Base-by-base conservation (phyloP, 2,113 vertebrate species). In the Leptobrachium leishanense region DNA sequence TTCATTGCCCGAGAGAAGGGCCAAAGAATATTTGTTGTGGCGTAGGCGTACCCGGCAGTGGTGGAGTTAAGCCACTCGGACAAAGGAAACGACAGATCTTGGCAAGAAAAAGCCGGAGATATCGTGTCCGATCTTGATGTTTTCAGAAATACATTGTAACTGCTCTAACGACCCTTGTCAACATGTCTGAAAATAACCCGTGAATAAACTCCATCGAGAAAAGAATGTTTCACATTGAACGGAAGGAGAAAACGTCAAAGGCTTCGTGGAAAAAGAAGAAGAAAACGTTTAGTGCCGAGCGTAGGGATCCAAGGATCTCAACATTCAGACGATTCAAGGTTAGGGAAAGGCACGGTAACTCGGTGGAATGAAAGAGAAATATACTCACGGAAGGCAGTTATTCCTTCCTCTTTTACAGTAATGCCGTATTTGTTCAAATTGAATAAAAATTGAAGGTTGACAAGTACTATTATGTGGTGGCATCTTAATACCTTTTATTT, bases 181-280 rank as follows among this genome's bases (percentile, higher is more conserved):
- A 15, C 68, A 65, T n/a, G 31, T n/a, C 63, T 44, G 41, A 76
- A 68, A 68, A 68, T 76, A 76, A 42, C 75, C 15, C 20, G 8
- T 39, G 41, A 64, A 74, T 20, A 63, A 44, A 64, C n/a, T 66
- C 50, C 43, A 40, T 76, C 40, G 10, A 57, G 8, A 12, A 50
- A 76, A 68, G 50, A 76, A 76, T 41, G 75, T 66, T n/a, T 68
- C 42, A 13, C 13, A 46, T 4, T 31, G 75, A 68, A 10, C 42
- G n/a, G 40, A 46, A n/a, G 53, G 10, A 68, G 6, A 31, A 67
- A 13, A 50, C 64, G 57, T 46, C 72, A 66, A 31, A n/a, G 2
- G 6, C 42, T 2, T 63, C 20, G 20, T 31, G 20, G 20, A 55
- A 40, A 43, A 13, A 66, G 41, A 20, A 66, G 31, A n/a, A 40